Evolutionary conservation across 2,888 invertebrate species (phyloP), one percentile per base, ranked within the genome.

Genomic region (Allophyes oxyacanthae): DNA sequence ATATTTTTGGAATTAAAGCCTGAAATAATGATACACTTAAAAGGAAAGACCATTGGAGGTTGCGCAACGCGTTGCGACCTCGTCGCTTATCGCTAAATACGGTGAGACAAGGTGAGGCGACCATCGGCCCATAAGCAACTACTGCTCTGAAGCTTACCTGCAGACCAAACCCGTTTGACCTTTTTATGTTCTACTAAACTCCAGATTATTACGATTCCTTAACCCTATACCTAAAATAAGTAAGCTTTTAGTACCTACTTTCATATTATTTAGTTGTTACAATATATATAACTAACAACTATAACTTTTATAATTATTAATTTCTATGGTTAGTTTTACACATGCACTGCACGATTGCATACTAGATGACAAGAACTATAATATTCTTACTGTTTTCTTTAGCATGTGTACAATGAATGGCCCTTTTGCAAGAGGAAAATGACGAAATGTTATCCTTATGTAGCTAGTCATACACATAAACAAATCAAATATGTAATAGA

Each of bases 61-160:
- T 90, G 86, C 85, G 82, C 84, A 87, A 87, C 81, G 68, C 74
- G 78, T 70, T 73, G 81, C 82, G 90, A 85, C 92, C 92, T 92
- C 91, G 91, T 77, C 85, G 78, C 85, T 87, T 90, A 90, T 85
- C 77, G 77, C 91, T 90, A 81, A 90, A 88, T 88, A 89, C 83
- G 92, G 92, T 59, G 77, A 79, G 72, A 75, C 89, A 90, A 92
- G 92, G 92, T 87, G 82, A 90, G 84, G 81, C 86, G 83, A 84
- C 81, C 86, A 84, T 78, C 84, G 83, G 82, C 79, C 87, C 85
- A 87, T 87, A 86, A 83, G 79, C 80, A 80, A 80, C 68, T 45
- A 60, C 79, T 81, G 73, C 55, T 78, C 77, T 72, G 81, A 73
- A 73, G 72, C 77, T 68, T 74, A 67, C 74, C 77, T 72, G 69